Percentiles rank a stretch among this genome's conserved stretches.
Conservation (phyloP, 2,888 invertebrate species). For the Acanthosepion pharaonis region DNA sequence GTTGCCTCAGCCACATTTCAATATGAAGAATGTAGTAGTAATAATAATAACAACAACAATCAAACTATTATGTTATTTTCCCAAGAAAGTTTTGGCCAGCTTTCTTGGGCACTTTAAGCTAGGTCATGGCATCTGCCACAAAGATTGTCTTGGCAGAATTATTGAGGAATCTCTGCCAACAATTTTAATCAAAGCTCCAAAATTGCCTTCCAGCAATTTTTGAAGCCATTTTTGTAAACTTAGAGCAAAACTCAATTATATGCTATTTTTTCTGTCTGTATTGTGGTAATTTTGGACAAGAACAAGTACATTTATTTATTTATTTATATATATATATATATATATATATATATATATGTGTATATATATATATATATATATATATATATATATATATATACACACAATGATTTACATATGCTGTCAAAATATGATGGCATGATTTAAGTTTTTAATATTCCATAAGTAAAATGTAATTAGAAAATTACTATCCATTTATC, state of each 20-base stretch:
- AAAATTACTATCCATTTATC: no score
- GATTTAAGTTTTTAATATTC: no score
- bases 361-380: no score
- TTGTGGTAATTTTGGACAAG: background rate
- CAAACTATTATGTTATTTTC: background rate
- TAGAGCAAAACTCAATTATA: background rate
- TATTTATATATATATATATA: background rate
- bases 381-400: no score
- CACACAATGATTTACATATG: no score
- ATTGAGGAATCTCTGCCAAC: background rate
- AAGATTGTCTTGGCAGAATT: background rate
- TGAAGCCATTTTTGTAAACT: background rate
- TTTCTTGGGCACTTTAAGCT: background rate
- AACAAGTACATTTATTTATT: background rate
- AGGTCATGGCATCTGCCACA: background rate
- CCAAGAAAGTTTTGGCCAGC: background rate
- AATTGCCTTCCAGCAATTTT: conserved; percentile 8
- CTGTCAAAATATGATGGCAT: no score
- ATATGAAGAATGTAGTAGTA: background rate
- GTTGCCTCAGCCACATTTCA: background rate
- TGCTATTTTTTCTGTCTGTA: background rate
- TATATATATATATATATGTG: background rate
- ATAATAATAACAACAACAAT: background rate
- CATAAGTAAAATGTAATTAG: no score
- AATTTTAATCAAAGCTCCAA: background rate